A percentile compares a stretch with the other conserved stretches of the same genome.
Conservation (phyloP, 2,113 vertebrate species). For the Bubo scandiacus region DNA sequence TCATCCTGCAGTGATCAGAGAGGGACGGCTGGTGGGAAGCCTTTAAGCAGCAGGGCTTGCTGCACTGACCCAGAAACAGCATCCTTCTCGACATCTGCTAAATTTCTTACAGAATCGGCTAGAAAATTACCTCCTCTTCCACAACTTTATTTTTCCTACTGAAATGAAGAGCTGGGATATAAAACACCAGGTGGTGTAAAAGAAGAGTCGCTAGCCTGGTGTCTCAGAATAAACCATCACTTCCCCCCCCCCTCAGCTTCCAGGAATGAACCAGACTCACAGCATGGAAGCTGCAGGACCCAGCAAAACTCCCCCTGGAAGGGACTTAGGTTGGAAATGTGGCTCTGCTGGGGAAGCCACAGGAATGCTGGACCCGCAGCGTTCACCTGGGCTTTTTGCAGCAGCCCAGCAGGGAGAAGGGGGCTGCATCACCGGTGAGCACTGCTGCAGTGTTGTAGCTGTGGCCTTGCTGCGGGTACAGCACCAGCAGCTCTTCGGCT, state of each 20-base stretch:
- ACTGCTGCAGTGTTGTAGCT: background rate
- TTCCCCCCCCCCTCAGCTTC: background rate
- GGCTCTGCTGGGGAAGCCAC: background rate
- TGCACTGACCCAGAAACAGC: background rate
- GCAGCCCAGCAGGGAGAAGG: background rate
- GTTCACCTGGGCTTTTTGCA: background rate
- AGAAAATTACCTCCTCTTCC: background rate
- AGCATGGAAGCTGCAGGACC: background rate
- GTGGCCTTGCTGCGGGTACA: background rate
- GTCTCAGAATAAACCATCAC: background rate
- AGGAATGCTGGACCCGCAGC: background rate
- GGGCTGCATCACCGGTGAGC: background rate
- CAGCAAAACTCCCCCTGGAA: background rate
- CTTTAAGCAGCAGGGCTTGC: background rate
- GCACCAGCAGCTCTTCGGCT: accelerated
- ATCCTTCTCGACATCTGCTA: background rate
- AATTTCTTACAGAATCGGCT: background rate
- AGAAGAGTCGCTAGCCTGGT: background rate
- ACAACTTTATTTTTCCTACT: background rate
- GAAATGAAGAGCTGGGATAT: background rate
- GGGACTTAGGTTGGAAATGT: background rate
- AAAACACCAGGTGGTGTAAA: background rate
- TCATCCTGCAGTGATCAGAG: background rate
- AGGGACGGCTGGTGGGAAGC: background rate
- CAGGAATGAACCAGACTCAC: background rate